These are phyloP conservation scores for Camelus dromedarius DNA, from an alignment of 2,113 vertebrate species.

Conservation along the genomic window DNA sequence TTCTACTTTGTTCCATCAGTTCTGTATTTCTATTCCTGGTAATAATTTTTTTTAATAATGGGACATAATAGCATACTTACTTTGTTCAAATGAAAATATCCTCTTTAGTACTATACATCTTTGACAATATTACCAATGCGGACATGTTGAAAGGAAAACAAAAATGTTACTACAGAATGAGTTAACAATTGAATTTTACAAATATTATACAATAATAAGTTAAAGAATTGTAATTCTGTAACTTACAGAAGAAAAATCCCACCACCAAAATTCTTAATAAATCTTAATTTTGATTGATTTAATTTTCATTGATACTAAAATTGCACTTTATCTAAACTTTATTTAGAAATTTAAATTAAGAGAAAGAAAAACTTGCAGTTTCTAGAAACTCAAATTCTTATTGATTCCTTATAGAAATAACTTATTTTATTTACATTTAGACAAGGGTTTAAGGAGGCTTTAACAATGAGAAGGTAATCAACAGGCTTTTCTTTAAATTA, in stretches of 20 bases:
- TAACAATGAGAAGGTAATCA: not conserved
- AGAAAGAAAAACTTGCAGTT: not conserved
- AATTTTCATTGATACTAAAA: not conserved
- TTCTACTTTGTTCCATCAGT: not conserved
- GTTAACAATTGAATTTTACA: not conserved
- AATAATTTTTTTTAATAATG: not conserved
- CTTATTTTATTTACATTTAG: not conserved
- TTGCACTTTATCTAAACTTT: not conserved
- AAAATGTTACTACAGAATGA: not conserved
- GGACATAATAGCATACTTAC: not conserved
- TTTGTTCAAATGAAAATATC: not conserved
- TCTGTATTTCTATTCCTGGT: not conserved
- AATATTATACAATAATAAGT: not conserved
- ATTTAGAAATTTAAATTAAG: not conserved
- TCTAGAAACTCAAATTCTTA: not conserved
- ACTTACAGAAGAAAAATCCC: not conserved
- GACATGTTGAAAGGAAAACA: not conserved
- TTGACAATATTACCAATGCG: not conserved
- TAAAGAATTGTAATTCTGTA: not conserved
- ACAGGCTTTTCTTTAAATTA: not conserved
- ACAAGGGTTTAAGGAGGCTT: not conserved
- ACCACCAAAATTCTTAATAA: not conserved
- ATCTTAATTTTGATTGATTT: not conserved
- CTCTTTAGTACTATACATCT: not conserved
- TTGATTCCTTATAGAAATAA: not conserved